Evolutionary conservation across 2,888 invertebrate genomes (phyloP), one percentile per base, ranked within the genome.

Genomic region (Synanthedon andrenaeformis): DNA sequence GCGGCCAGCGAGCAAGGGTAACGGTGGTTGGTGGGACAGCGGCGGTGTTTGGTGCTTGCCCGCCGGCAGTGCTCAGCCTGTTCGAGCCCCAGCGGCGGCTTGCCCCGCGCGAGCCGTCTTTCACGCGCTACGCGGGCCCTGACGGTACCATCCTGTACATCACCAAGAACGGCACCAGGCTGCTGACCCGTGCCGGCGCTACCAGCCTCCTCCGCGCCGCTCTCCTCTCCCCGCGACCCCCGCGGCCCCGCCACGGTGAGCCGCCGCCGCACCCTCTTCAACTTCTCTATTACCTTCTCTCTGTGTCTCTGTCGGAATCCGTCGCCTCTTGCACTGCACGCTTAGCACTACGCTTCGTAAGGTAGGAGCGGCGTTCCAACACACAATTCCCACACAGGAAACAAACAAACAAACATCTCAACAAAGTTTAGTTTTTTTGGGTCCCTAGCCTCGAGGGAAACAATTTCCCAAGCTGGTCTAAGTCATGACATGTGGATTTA

Each of bases 111-210:
- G 80, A 79, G 56, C 87, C 89, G 61, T 83, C 90, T 60, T 80
- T 90, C 76, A 90, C 90, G 68, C 89, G 89, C 74, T 89, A 90
- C 85, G 88, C 89, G 64, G 89, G 90, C 66, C 86, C 90, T 60
- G 90, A 89, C 69, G 90, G 90, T 79, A 88, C 89, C 73, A 89
- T 90, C 81, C 88, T 90, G 76, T 89, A 90, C 75, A 89, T 90
- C 82, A 89, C 90, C 77, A 90, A 90, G 79, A 90, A 90, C 72
- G 90, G 90, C 82, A 90, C 90, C 72, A 80, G 90, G 68, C 85
- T 86, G 82, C 82, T 88, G 82, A 88, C 88, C 52, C 81, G 87
- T 65, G 83, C 86, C 63, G 88, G 85, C 61, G 87, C 87, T 70
- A 87, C 86, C 67, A 87, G 87, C 74, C 78, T 88, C 66, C 87